Percentiles rank a stretch among this genome's conserved stretches.
These are phyloP conservation scores for Bubo blakistoni DNA, from an alignment of 2,113 vertebrate species.

Conservation along the genomic window DNA sequence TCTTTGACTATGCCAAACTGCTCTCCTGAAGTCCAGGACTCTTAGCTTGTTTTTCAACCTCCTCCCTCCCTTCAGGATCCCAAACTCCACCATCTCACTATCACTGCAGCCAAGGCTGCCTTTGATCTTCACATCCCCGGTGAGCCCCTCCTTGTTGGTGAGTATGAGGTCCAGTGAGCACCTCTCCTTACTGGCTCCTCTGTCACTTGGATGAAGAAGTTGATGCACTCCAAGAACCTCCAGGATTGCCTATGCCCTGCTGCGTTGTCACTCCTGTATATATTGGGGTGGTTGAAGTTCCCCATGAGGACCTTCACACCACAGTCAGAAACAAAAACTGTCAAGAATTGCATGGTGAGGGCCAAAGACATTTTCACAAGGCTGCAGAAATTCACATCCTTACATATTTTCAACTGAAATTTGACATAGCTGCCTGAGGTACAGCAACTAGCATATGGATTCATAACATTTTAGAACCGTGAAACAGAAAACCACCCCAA, in stretches of 20 bases:
- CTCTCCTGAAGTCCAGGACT: not conserved
- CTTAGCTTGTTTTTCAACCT: not conserved
- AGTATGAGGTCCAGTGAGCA: not conserved
- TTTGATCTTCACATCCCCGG: not conserved
- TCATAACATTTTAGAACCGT: not conserved
- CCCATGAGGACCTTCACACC: not conserved
- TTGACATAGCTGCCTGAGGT: not conserved
- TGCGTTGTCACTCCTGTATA: not conserved
- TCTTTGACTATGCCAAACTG: not conserved
- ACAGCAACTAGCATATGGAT: not conserved
- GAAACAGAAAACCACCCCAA: not conserved
- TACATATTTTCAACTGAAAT: not conserved
- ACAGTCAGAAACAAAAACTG: not conserved
- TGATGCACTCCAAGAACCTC: not conserved
- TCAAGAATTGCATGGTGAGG: not conserved
- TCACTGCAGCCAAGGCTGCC: not conserved
- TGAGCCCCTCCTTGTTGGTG: not conserved
- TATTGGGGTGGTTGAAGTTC: not conserved
- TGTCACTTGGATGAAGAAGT: not conserved
- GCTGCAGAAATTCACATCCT: not conserved
- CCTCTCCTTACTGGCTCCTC: not conserved
- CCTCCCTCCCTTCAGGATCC: not conserved
- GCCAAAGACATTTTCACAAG: not conserved
- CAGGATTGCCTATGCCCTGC: not conserved
- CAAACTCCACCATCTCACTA: not conserved